These are phyloP conservation scores for Drosophila stalkeri DNA, from an alignment of 2,888 invertebrate genomes.

Conservation along the genomic window DNA sequence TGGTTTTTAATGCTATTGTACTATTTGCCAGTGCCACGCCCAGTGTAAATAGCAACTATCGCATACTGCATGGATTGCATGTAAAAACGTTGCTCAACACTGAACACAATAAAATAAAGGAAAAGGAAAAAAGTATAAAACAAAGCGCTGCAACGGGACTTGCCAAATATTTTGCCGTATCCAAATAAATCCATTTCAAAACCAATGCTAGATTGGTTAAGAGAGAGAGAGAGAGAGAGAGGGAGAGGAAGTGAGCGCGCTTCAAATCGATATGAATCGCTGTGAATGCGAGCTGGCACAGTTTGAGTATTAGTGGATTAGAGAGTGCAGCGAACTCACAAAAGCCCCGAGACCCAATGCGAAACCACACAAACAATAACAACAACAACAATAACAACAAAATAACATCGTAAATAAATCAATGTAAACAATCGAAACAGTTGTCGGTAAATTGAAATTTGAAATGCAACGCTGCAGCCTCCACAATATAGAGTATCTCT, in stretches of 20 bases:
- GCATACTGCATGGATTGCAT: conserved; percentile 53
- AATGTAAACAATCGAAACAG: conserved; percentile 82
- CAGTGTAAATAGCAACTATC: conserved; percentile 68
- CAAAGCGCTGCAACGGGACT: conserved; percentile 71
- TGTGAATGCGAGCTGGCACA: conserved; percentile 57
- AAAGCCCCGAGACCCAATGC: conserved; percentile 37
- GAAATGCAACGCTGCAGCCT: conserved; percentile 69
- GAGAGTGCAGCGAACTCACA: conserved; percentile 39
- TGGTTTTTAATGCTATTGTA: conserved; percentile 56
- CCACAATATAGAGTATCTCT: not conserved
- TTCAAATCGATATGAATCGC: conserved; percentile 50
- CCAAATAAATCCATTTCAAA: conserved; percentile 78
- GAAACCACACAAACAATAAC: conserved; percentile 74
- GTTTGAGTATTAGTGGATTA: conserved; percentile 73
- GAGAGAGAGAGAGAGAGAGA: not conserved
- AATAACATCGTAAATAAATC: conserved; percentile 74
- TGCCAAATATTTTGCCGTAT: conserved; percentile 74
- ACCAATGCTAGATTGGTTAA: conserved; percentile 15
- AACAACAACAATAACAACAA: not conserved
- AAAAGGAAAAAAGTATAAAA: conserved; percentile 17
- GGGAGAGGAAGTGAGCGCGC: conserved; percentile 10
- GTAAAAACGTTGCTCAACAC: conserved; percentile 59
- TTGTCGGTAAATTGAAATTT: conserved; percentile 82
- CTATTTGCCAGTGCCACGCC: conserved; percentile 48
- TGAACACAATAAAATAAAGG: conserved; percentile 26